phyloP scores from a whole-genome alignment of 2,113 vertebrate genomes.

The Zosterops japonicus region DNA sequence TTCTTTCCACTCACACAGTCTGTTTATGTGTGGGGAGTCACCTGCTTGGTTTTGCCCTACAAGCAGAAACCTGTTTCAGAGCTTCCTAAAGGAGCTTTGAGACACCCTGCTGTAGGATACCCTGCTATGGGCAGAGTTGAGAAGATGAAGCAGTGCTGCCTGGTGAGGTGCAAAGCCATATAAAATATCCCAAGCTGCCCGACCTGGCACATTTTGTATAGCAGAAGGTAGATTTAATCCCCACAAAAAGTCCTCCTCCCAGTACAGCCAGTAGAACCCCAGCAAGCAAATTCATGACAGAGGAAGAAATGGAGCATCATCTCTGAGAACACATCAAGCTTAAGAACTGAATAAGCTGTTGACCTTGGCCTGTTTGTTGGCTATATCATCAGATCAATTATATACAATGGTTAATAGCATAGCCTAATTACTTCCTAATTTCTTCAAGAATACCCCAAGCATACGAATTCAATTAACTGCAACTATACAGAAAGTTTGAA shows the following conservation, averaged over 20 bases:
- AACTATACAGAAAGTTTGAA: slow-evolving; percentile 32
- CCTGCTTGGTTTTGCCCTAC: neutral
- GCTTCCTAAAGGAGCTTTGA: neutral
- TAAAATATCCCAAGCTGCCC: neutral
- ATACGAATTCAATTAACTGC: slow-evolving; percentile 54
- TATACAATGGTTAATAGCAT: slow-evolving; percentile 38
- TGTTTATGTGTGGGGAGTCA: neutral
- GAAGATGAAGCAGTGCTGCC: neutral
- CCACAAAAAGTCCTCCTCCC: neutral
- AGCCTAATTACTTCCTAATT: slow-evolving; percentile 51
- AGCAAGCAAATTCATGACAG: neutral
- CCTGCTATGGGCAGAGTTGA: neutral
- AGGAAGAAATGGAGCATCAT: neutral
- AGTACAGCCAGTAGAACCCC: neutral
- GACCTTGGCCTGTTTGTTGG: slow-evolving; percentile 27
- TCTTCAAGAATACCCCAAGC: slow-evolving; percentile 48
- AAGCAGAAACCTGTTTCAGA: neutral
- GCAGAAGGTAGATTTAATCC: neutral
- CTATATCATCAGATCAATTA: slow-evolving; percentile 27
- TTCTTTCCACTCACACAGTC: neutral
- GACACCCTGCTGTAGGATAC: neutral
- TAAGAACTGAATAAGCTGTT: slow-evolving; percentile 40
- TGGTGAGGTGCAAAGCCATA: too few species aligned
- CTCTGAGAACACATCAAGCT: neutral
- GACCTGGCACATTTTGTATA: neutral